Percentiles rank a stretch among this genome's conserved stretches.
phyloP scores from a whole-genome alignment of 2,797 vertebrate genomes.

The Meriones psammophilus region DNA sequence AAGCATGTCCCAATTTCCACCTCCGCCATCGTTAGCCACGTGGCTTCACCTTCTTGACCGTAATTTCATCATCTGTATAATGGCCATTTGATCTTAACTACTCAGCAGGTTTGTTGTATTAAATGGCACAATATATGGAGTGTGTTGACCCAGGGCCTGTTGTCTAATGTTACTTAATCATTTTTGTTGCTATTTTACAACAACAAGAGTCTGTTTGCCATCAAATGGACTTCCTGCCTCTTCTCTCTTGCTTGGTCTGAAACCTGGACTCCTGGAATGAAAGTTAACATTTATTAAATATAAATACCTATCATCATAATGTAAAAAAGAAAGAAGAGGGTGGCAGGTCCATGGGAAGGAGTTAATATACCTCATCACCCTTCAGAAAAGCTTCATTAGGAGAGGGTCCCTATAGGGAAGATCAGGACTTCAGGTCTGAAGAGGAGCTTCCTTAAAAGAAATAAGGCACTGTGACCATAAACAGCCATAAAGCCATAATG shows the following conservation, averaged over 20 bases:
- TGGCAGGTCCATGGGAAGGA: not conserved
- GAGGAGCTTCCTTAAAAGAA: not conserved
- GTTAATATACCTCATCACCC: not conserved
- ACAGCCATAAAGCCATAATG: not conserved
- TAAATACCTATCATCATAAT: not conserved
- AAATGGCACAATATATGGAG: not conserved
- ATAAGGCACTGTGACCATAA: too few relatives aligned
- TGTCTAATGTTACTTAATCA: not conserved
- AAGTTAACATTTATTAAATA: not conserved
- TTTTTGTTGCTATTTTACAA: constrained; percentile 48
- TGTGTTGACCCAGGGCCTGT: not conserved
- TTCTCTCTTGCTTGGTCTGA: not conserved
- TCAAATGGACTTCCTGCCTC: not conserved
- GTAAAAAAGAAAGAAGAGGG: not conserved
- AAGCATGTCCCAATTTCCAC: not conserved
- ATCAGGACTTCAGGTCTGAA: not conserved
- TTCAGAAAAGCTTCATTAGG: not conserved
- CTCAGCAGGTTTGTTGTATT: not conserved
- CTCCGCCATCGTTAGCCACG: not conserved
- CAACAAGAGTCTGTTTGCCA: not conserved
- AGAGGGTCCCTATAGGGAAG: not conserved
- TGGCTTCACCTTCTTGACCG: not conserved
- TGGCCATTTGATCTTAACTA: not conserved
- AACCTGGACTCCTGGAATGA: constrained; percentile 30
- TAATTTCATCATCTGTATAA: not conserved